A percentile compares a stretch with the other conserved stretches of the same genome.
phyloP scores from a whole-genome alignment of 2,888 invertebrate species.

The Apantesis nais region DNA sequence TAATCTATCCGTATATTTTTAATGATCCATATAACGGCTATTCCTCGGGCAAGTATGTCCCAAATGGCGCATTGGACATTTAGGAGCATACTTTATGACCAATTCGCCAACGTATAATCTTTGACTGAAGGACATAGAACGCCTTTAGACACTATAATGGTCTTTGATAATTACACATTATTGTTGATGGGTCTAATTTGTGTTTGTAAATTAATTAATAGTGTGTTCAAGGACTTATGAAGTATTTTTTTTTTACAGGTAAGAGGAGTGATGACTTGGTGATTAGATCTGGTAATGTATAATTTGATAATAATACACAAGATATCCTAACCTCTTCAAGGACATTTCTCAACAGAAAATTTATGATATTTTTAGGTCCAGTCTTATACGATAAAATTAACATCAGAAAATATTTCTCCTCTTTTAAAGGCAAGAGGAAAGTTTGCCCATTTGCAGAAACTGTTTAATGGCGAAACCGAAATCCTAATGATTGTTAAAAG shows the following conservation, averaged over 20 bases:
- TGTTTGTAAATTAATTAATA: conserved; percentile 3
- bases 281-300: neutral
- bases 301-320: no score
- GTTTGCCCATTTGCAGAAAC: no score
- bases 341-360: no score
- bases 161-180: conserved; percentile 33
- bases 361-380: no score
- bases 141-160: conserved; percentile 22
- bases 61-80: conserved; percentile 50
- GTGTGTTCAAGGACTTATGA: conserved; percentile 16
- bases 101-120: conserved; percentile 33
- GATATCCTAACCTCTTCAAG: no score
- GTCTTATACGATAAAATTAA: no score
- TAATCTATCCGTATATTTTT: conserved; percentile 34
- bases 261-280: neutral
- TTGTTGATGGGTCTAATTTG: conserved; percentile 26
- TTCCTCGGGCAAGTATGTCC: conserved; percentile 46
- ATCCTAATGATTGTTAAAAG: no score
- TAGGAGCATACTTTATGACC: conserved; percentile 46
- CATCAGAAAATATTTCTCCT: no score
- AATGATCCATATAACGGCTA: conserved; percentile 50
- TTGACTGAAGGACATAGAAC: conserved; percentile 34
- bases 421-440: no score
- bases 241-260: conserved; percentile 16
- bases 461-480: no score